Conservation (phyloP, 2,113 vertebrate genomes). For the Nothocercus julius region DNA sequence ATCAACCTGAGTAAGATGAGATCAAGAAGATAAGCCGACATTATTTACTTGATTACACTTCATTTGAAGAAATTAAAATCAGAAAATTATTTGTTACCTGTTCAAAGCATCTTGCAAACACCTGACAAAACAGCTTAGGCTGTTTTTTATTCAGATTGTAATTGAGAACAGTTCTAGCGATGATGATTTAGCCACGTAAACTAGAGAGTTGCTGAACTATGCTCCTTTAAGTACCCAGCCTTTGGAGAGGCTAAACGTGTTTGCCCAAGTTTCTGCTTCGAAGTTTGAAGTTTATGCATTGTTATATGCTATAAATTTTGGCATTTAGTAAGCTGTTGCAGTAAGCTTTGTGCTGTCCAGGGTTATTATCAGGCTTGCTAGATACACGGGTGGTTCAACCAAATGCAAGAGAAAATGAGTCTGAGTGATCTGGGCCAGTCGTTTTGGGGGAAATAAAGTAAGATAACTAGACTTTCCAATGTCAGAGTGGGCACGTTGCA, state of each 20-base stretch:
- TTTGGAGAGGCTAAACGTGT: neutral
- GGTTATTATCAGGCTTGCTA: neutral
- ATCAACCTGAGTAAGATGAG: neutral
- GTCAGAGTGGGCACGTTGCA: neutral
- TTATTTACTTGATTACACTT: neutral
- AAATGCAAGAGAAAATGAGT: neutral
- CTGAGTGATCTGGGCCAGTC: neutral
- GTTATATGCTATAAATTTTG: neutral
- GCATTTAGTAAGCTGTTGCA: neutral
- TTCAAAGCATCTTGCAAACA: neutral
- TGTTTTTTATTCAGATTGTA: neutral
- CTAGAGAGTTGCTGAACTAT: neutral
- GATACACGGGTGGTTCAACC: neutral
- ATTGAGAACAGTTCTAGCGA: neutral
- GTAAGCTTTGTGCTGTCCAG: neutral
- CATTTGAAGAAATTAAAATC: neutral
- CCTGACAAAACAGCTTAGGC: neutral
- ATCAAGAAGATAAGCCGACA: neutral
- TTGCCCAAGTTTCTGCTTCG: neutral
- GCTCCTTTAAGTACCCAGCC: too few relatives aligned
- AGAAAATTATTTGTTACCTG: neutral
- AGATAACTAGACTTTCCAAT: neutral
- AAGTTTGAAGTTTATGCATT: neutral
- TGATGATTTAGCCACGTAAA: neutral
- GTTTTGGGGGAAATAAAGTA: neutral